Base-by-base conservation (phyloP, 2,113 vertebrate species). In the Colossoma macropomum region DNA sequence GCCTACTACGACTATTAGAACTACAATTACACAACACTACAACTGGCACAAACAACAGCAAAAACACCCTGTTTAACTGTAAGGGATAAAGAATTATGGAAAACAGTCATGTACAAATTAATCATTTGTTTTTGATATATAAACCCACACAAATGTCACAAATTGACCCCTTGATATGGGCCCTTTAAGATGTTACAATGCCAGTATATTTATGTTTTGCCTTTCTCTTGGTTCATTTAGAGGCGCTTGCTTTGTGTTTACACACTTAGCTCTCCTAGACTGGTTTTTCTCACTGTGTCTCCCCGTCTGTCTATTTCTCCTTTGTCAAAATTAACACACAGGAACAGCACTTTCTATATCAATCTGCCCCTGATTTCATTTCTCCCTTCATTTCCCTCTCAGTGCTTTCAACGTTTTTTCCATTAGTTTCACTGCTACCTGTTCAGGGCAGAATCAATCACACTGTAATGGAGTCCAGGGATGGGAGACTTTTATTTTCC, bases 381-480 rank as follows among this genome's bases (percentile, higher is more conserved):
- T 75, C 50, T 81, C 23, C 41, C 54, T 52, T 70, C 68, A 25
- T 78, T 56, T 73, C 16, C 16, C 63, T 54, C 23, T 41, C 28
- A 19, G 32, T 50, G 28, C 41, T 77, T 52, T 48, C 56, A 2
- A 11, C 59, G 8, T 32, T 78, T 52, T 45, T 60, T 66, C 59
- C 52, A 41, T 85, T 73, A 65, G 76, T 77, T 66, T 23, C 54
- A 45, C 19, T 63, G 19, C 32, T 48, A 60, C 52, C 54, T 77
- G 73, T 68, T 82, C 50, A n/a, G 13, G 52, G 65, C 0, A 0
- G 68, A 27, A 48, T 77, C 15, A 70, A 71, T 77, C 27, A 50
- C 25, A 77, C 32, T 5, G 15, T 8, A 25, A 52, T 3, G 32
- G 10, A 30, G 32, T 4, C 0, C 16, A 21, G 54, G 2, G 21